Conservation (phyloP, 2,888 invertebrate genomes). For the Cantharis nigra region DNA sequence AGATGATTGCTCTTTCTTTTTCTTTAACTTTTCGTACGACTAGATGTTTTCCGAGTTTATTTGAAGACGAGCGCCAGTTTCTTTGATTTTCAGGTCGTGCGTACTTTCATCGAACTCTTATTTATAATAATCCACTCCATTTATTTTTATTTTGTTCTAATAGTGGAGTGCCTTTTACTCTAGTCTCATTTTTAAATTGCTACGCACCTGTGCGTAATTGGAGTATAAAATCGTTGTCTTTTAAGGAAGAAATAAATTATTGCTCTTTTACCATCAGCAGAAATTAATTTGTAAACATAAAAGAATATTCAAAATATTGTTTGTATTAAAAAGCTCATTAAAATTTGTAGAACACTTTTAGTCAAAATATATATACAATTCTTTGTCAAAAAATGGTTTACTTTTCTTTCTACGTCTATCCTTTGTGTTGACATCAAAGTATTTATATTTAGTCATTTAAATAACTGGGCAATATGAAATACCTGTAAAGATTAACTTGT, state of each 20-base stretch:
- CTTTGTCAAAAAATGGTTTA: background rate
- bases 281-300: background rate
- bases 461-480: background rate
- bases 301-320: background rate
- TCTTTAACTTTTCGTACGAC: slow-evolving; percentile 9
- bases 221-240: background rate
- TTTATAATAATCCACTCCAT: slow-evolving; percentile 16
- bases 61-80: slow-evolving; percentile 14
- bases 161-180: background rate
- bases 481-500: background rate
- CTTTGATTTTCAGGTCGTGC: slow-evolving; percentile 20
- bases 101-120: slow-evolving; percentile 13
- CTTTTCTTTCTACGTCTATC: background rate
- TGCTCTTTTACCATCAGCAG: background rate
- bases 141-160: background rate
- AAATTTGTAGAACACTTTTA: background rate
- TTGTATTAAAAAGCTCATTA: background rate
- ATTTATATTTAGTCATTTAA: background rate
- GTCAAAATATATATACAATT: background rate
- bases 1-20: slow-evolving; percentile 16
- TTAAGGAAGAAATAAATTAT: background rate
- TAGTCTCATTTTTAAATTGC: background rate
- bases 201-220: background rate
- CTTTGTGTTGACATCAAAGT: background rate
- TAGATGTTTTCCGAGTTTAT: slow-evolving; percentile 15